phyloP scores from a whole-genome alignment of 2,113 vertebrate species.

The Anthoscopus minutus region DNA sequence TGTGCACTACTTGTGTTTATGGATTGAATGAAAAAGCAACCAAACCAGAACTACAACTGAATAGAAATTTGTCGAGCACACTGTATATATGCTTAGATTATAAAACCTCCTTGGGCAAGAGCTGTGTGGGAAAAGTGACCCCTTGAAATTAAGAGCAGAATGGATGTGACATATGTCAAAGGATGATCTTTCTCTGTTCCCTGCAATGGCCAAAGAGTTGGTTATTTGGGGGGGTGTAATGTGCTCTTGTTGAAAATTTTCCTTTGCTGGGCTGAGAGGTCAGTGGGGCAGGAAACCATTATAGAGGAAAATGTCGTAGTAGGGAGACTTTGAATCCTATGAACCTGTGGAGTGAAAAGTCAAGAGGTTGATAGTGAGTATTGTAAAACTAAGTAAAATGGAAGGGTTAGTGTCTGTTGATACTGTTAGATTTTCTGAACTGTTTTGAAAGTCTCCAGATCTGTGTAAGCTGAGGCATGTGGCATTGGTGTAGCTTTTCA shows the following conservation, averaged over 20 bases:
- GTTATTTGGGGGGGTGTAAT: background rate
- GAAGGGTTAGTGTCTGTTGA: background rate
- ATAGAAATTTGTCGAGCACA: background rate
- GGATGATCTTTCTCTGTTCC: background rate
- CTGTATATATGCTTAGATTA: background rate
- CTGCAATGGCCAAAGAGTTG: background rate
- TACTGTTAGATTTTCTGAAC: background rate
- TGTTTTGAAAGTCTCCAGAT: background rate
- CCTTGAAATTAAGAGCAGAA: background rate
- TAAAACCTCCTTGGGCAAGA: background rate
- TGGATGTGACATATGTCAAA: background rate
- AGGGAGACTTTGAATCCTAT: background rate
- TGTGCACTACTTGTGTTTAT: background rate
- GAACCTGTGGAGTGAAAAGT: background rate
- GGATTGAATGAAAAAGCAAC: background rate
- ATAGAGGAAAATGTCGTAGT: background rate
- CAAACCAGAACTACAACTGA: background rate
- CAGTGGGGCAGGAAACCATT: background rate
- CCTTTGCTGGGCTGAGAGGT: background rate
- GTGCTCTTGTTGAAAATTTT: background rate
- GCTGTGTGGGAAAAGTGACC: background rate
- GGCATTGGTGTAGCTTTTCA: background rate
- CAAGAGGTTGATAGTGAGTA: background rate
- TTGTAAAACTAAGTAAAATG: background rate
- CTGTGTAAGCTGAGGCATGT: background rate